A percentile compares a stretch with the other conserved stretches of the same genome.
Evolutionary conservation across 1,140 invertebrate species (phyloP).

Genomic region (Diorhabda elongata): DNA sequence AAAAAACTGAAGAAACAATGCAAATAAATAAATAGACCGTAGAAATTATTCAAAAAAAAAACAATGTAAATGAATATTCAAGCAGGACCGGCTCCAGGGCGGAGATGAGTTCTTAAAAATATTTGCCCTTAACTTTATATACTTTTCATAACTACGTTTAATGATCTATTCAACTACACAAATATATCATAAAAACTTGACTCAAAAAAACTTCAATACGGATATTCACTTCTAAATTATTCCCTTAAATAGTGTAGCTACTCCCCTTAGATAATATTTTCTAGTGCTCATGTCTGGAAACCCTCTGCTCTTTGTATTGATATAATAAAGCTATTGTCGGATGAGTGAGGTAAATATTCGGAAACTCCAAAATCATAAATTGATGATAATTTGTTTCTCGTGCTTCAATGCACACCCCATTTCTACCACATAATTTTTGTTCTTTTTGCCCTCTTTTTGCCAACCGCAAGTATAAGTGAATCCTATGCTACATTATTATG

Average conservation of each 20-base stretch:
- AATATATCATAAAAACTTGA: no score
- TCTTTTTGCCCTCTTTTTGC: neutral
- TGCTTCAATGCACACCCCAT: slow-evolving; percentile 5
- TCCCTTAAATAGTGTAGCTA: neutral
- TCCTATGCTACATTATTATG: neutral
- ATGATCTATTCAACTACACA: no score
- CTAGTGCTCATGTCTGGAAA: slow-evolving; percentile 1
- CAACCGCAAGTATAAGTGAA: neutral
- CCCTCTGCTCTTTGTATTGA: neutral
- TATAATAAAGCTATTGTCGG: slow-evolving; percentile 7
- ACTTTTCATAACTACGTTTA: no score
- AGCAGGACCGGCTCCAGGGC: no score
- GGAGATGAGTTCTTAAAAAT: no score
- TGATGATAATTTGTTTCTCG: slow-evolving; percentile 17
- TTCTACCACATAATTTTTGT: neutral
- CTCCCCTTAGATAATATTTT: neutral
- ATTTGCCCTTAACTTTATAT: no score
- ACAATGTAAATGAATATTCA: no score
- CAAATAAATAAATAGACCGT: no score
- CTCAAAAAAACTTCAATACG: no score
- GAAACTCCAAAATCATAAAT: slow-evolving; percentile 16
- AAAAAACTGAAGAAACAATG: no score
- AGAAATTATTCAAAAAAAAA: no score
- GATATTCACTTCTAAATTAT: neutral
- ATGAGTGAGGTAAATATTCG: slow-evolving; percentile 9